phyloP scores from a whole-genome alignment of 2,888 invertebrate genomes.

The Melolontha melolontha region DNA sequence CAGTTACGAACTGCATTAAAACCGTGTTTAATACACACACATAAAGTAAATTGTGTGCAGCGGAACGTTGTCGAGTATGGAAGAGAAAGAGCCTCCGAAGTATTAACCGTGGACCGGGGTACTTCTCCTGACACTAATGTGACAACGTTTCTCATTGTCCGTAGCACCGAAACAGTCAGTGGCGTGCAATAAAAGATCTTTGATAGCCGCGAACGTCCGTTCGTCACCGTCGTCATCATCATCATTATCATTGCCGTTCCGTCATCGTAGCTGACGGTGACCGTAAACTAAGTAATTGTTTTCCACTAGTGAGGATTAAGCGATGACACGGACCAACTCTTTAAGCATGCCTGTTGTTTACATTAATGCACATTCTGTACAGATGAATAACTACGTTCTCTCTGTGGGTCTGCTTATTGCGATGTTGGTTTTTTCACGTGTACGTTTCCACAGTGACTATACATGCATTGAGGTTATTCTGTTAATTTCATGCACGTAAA shows the following conservation, averaged over 20 bases:
- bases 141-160: conserved; percentile 32
- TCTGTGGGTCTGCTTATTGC: no score
- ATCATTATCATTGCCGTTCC: no score
- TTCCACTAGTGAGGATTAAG: conserved; percentile 4
- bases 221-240: no score
- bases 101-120: not conserved
- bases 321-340: not conserved
- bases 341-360: not conserved
- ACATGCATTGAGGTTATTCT: no score
- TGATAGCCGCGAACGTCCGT: conserved; percentile 18
- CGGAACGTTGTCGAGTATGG: conserved; percentile 47
- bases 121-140: conserved; percentile 26
- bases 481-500: no score
- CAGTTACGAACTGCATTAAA: conserved; percentile 59
- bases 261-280: no score
- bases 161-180: conserved; percentile 1
- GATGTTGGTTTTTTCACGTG: no score
- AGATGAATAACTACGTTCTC: no score
- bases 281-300: conserved; percentile 31
- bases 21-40: conserved; percentile 61
- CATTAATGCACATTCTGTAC: no score
- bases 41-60: conserved; percentile 58
- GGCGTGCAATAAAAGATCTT: conserved; percentile 24
- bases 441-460: no score
- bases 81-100: no score